Evolutionary conservation across 2,888 invertebrate genomes (phyloP).

Genomic region (Spisula subtruncata): DNA sequence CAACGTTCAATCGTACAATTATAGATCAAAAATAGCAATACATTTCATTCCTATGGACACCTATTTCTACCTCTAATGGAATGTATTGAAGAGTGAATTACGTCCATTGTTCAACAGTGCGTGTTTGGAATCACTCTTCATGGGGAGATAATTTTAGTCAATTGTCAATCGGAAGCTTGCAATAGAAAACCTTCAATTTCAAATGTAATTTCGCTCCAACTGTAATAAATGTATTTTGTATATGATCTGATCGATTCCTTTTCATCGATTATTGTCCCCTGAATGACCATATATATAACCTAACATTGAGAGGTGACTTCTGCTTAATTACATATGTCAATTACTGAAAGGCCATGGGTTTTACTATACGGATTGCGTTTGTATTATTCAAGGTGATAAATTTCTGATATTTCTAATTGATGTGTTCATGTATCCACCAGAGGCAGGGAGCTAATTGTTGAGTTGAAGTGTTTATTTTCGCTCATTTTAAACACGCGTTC

Average conservation of each 20-base stretch:
- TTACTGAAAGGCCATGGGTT: background rate
- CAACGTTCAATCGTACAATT: background rate
- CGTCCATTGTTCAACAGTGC: background rate
- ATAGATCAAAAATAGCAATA: background rate
- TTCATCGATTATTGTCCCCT: background rate
- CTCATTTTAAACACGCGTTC: no score
- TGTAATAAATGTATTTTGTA: background rate
- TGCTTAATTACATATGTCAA: background rate
- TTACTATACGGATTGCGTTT: background rate
- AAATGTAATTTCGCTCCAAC: background rate
- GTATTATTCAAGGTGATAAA: background rate
- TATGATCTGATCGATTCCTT: background rate
- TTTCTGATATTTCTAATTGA: no score
- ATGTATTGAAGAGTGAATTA: constrained; percentile 5
- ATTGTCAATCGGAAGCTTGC: constrained; percentile 17
- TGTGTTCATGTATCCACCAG: no score
- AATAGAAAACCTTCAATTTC: constrained; percentile 5
- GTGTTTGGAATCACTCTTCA: background rate
- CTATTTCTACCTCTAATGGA: constrained; percentile 3
- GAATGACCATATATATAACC: background rate
- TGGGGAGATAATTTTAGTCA: background rate
- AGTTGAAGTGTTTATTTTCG: no score
- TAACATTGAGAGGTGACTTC: background rate
- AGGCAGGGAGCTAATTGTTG: no score
- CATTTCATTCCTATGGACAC: background rate